These are phyloP conservation scores for Cheilosia scutellata DNA, from an alignment of 2,888 invertebrate genomes.

Conservation along the genomic window DNA sequence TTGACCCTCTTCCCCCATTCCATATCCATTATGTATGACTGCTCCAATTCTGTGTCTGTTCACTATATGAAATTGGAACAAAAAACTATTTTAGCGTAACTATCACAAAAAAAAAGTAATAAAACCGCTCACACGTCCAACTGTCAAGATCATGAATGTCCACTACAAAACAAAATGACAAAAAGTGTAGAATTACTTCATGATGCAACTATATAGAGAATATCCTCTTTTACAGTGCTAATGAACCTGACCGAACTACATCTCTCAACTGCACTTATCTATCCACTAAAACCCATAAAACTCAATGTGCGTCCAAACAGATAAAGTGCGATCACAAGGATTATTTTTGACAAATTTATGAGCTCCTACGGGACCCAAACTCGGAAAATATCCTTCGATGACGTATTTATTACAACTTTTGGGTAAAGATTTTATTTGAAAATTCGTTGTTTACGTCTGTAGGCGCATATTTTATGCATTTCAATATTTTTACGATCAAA, in stretches of 20 bases:
- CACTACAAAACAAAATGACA: conserved; percentile 49
- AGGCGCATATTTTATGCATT: conserved; percentile 18
- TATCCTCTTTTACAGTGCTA: conserved; percentile 32
- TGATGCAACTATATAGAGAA: neutral
- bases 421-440: conserved; percentile 23
- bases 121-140: conserved; percentile 14
- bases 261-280: conserved; percentile 35
- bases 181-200: conserved; percentile 65
- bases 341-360: conserved; percentile 73
- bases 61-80: conserved; percentile 16
- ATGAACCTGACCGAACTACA: conserved; percentile 66
- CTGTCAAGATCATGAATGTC: conserved; percentile 24
- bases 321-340: conserved; percentile 70
- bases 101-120: conserved; percentile 19
- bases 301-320: conserved; percentile 32
- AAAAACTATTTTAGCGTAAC: neutral
- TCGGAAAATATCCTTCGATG: conserved; percentile 53
- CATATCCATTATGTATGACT: conserved; percentile 44
- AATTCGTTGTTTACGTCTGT: conserved; percentile 53
- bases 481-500: conserved; percentile 52
- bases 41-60: conserved; percentile 28
- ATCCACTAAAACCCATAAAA: conserved; percentile 44
- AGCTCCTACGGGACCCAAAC: conserved; percentile 55
- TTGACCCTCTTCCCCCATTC: conserved; percentile 36
- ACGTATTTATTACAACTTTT: conserved; percentile 66